Evolutionary conservation across 1,140 invertebrate genomes (phyloP).

Genomic region (Tetramorium parvispinum): DNA sequence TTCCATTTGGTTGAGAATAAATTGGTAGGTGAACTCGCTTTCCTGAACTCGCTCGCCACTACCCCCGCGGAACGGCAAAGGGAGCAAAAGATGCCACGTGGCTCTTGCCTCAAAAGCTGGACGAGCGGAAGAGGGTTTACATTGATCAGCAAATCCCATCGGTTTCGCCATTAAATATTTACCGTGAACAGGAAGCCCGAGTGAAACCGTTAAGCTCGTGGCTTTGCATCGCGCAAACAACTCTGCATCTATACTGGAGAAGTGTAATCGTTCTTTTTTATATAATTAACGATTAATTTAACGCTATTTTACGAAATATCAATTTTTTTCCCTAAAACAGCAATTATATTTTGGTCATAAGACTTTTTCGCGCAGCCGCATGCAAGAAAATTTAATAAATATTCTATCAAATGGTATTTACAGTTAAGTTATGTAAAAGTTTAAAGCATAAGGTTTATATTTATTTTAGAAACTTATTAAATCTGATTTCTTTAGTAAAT

Average conservation of each 20-base stretch:
- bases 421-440: too few relatives aligned
- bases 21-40: slow-evolving; percentile 62
- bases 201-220: slow-evolving; percentile 49
- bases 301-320: background rate
- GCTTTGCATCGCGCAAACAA: slow-evolving; percentile 22
- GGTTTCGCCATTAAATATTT: slow-evolving; percentile 77
- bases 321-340: background rate
- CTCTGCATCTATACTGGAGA: background rate
- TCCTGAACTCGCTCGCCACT: background rate
- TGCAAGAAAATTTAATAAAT: too few relatives aligned
- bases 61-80: slow-evolving; percentile 10
- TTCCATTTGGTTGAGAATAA: slow-evolving; percentile 73
- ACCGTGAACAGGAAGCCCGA: slow-evolving; percentile 60
- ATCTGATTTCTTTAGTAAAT: too few relatives aligned
- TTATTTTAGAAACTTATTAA: too few relatives aligned
- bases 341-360: background rate
- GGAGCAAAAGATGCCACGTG: slow-evolving; percentile 49
- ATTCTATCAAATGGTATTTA: too few relatives aligned
- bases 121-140: slow-evolving; percentile 69
- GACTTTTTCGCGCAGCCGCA: background rate
- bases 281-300: background rate
- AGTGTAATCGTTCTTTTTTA: background rate
- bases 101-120: slow-evolving; percentile 56
- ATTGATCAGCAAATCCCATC: slow-evolving; percentile 76
- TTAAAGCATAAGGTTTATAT: too few relatives aligned